Evolutionary conservation across 2,797 vertebrate species (phyloP), one percentile per base, ranked within the genome.

Genomic region (Rhabdophis nuchalis): DNA sequence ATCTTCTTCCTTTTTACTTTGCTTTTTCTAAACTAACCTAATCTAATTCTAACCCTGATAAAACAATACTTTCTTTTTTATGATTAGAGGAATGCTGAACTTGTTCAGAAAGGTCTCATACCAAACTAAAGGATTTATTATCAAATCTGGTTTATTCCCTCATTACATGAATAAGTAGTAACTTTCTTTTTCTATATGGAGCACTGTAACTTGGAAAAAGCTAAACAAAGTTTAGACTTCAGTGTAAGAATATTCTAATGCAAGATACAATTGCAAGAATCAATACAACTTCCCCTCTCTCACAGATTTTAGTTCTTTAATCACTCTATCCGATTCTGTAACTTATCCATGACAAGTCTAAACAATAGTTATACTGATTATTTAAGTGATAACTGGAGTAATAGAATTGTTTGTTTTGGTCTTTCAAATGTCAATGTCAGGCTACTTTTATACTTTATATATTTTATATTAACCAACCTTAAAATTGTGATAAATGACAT

Each of bases 281-380:
- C 29, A 32, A 32, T 20, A 57, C 50, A 50, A 29, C 20, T 90
- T 90, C 53, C 54, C 0, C 29, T 85, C 61, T 89, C n/a, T 16
- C 32, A 5, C 25, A 87, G 41, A 10, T 2, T 90, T 92, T 50
- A 50, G 8, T 18, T 56, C 90, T 92, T 58, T 77, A 90, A 91
- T 50, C 11, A 93, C 23, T 86, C 92, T 94, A 72, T 0, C 0
- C 85, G 7, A 20, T 88, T 89, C 86, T 1, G 68, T 92, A 93
- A 94, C 93, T 41, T 58, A 91, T 92, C 50, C 82, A 86, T 91
- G 94, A 90, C 72, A 93, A 92, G 90, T 86, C 91, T 1, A 89
- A 91, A 90, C 91, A 90, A 94, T 94, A 32, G n/a, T 68, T 68
- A 32, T 68, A 68, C 18, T 68, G 32, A 68, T 32, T 68, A 32